phyloP scores from a whole-genome alignment of 2,888 invertebrate genomes.

The Sialis fuliginosa region DNA sequence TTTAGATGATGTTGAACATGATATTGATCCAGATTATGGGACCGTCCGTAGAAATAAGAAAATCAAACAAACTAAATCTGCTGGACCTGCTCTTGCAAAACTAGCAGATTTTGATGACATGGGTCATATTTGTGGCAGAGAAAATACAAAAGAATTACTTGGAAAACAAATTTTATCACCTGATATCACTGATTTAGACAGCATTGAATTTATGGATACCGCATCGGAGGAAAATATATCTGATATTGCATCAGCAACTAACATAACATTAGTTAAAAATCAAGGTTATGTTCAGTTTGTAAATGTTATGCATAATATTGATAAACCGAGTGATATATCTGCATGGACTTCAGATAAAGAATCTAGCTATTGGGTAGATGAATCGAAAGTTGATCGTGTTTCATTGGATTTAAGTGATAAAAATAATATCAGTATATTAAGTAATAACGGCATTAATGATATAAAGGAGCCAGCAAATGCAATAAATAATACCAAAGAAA shows the following conservation, averaged over 20 bases:
- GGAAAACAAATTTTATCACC: conserved; percentile 25
- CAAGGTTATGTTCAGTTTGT: conserved; percentile 51
- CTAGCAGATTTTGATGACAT: conserved; percentile 23
- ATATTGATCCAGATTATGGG: conserved; percentile 31
- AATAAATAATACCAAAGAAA: no score
- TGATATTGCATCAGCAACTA: conserved; percentile 32
- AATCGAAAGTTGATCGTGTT: no score
- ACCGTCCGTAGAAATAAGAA: conserved; percentile 17
- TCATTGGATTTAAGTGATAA: no score
- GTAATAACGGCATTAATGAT: no score
- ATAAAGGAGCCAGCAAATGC: no score
- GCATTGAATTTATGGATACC: conserved; percentile 75
- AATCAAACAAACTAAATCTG: conserved; percentile 17
- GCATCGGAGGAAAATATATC: conserved; percentile 65
- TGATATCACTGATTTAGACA: conserved; percentile 45
- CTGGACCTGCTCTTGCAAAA: conserved; percentile 13
- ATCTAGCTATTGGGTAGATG: no score
- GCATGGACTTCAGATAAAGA: conserved; percentile 5
- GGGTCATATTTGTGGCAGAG: conserved; percentile 21
- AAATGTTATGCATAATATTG: conserved; percentile 20
- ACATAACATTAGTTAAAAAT: conserved; percentile 34
- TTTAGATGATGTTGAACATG: conserved; percentile 45
- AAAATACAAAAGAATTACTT: conserved; percentile 23
- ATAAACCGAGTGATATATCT: conserved; percentile 18
- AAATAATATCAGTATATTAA: no score